Evolutionary conservation across 2,797 vertebrate genomes (phyloP), one percentile per base, ranked within the genome.

Genomic region (Melopsittacus undulatus): DNA sequence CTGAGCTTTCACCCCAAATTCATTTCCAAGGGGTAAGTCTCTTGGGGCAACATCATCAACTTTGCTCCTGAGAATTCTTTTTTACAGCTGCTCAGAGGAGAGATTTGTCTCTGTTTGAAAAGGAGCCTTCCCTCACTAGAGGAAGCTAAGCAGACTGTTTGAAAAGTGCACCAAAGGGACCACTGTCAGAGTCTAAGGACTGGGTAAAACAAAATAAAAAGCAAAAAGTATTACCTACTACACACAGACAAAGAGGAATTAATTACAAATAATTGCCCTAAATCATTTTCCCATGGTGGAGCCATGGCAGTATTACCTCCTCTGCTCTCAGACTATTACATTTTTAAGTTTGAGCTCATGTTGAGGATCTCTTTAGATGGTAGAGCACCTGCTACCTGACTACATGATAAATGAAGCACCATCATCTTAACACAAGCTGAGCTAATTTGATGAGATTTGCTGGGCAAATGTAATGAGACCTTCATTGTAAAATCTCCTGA

Each of bases 331-430:
- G 36, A 26, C 63, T 87, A 64, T 86, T 83, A 48, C 5, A 67
- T 63, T 79, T 92, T 83, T 92, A 93, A 91, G 93, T 91, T 80
- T 73, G 64, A 93, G 38, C 30, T 92, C 49, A 34, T 63, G 49
- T 83, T 93, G 77, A 86, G 23, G 9, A 24, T 67, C 36, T 82
- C 49, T 91, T 96, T 83, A 90, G 51, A 82, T 67, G 29, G 54
- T 36, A 80, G 81, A 91, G 36, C 54, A 92, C 51, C 89, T 92
- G 83, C n/a, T 86, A 42, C 59, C 79, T 86, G 91, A 73, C 83
- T 90, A 54, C 16, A 32, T 81, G 79, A 91, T 38, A 81, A 93
- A 91, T 83, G 82, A 83, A 92, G 15, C 36, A 67, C 7, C 36
- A 63, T 82, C 40, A 63, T 69, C 66, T 83, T 83, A 75, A 94